Base-by-base conservation (phyloP, 2,888 invertebrate genomes). In the Carabus problematicus region DNA sequence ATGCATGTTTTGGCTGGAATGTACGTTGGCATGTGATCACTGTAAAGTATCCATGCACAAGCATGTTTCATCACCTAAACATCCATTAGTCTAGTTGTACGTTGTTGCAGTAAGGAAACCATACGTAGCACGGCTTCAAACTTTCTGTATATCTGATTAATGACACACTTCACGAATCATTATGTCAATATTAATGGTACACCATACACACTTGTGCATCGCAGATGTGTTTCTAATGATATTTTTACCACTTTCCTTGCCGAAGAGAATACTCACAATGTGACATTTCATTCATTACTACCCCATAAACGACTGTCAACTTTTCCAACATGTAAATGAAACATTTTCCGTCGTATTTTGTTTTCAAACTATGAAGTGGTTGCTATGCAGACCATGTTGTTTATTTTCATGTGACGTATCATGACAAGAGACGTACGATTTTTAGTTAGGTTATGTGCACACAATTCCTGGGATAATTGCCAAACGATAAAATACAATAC, bases 221-320 rank as follows among this genome's bases (percentile, higher is more conserved):
- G 54, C 67, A 67, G 60, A 67, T 67, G 60, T 67, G 67, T n/a
- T n/a, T n/a, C n/a, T n/a, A n/a, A 52, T 67, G 67, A 67, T 67
- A 67, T 67, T 60, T 67, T 60, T 67, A 67, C 59, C 52, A n/a
- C n/a, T 67, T 66, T 67, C 54, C 42, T 9, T 40, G n/a, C n/a
- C 16, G 56, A 64, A 64, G 55, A n/a, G n/a, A n/a, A n/a, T n/a
- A n/a, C n/a, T n/a, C n/a, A n/a, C n/a, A n/a, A 42, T 18, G 16
- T 64, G 56, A 12, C 45, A 64, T 64, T 64, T 64, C 64, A 64
- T 64, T 64, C 64, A 54, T 64, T 56, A 64, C 56, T 55, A n/a
- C n/a, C n/a, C 39, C 12, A 43, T 64, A 56, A 64, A 64, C 55
- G 64, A 18, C 42, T 64, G 55, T 64, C 64, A 64, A 11, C 19